Percentiles rank a stretch among this genome's conserved stretches.
These are phyloP conservation scores for Sphecodes monilicornis DNA, from an alignment of 2,888 invertebrate genomes.

Conservation along the genomic window DNA sequence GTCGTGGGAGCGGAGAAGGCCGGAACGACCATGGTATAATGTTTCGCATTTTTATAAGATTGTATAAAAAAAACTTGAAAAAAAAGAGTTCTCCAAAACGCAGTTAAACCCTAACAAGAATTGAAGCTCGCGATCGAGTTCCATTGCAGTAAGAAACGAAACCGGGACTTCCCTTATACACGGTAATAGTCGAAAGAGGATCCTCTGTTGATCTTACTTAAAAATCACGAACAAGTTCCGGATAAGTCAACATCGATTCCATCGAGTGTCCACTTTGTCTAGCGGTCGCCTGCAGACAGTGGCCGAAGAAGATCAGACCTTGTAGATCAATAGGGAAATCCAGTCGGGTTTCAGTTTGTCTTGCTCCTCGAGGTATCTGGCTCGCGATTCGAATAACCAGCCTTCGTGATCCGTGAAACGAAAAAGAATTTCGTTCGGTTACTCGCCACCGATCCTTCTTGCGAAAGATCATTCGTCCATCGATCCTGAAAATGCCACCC, in stretches of 20 bases:
- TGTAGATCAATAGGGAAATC: slow-evolving; percentile 56
- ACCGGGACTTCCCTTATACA: not conserved
- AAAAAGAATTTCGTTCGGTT: slow-evolving; percentile 43
- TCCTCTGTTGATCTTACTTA: slow-evolving; percentile 14
- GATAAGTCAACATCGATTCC: slow-evolving; percentile 52
- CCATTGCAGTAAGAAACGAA: not conserved
- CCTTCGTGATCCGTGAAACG: not conserved
- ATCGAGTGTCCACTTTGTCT: slow-evolving; percentile 46
- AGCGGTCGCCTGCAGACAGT: not conserved
- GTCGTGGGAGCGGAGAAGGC: too few relatives aligned
- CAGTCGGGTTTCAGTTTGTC: slow-evolving; percentile 38
- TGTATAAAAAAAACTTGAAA: too few relatives aligned
- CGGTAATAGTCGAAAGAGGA: slow-evolving; percentile 15
- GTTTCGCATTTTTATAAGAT: too few relatives aligned
- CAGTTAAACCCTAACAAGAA: too few relatives aligned
- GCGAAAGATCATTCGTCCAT: not conserved
- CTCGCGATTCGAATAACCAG: slow-evolving; percentile 59
- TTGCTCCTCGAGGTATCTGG: slow-evolving; percentile 28
- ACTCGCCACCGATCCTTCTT: slow-evolving; percentile 39
- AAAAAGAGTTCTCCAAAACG: too few relatives aligned
- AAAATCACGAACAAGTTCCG: slow-evolving; percentile 43
- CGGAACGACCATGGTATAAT: too few relatives aligned
- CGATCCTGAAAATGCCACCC: not conserved
- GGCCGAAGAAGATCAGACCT: slow-evolving; percentile 40
- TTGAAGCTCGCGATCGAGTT: not conserved